Evolutionary conservation across 1,140 invertebrate genomes (phyloP), one percentile per base, ranked within the genome.

Genomic region (Cotesia typhae): DNA sequence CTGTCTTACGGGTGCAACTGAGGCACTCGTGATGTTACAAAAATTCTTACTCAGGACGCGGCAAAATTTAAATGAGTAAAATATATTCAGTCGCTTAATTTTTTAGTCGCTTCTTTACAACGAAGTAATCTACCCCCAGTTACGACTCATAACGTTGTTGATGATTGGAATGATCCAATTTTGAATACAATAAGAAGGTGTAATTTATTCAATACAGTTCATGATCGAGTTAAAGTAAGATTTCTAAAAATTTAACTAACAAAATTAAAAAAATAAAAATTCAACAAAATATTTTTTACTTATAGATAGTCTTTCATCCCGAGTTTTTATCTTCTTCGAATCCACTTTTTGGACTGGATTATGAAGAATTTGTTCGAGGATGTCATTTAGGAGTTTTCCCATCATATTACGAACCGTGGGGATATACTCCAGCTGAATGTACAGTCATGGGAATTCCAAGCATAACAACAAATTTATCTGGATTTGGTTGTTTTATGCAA

Each of bases 371-470:
- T 88, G 98, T 99, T 0, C 89, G 98, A 66, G 98, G 98, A 55
- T 99, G 98, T 81, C 98, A 99, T 88, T 89, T 99, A 71, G 98
- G 98, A 4, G 97, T 99, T 12, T 99, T 99, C 85, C 98, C 98
- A 1, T 99, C 97, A 1, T 99, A 99, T 83, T 99, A 99, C 83
- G 98, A 99, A 85, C 98, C 98, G 0, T 99, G 98, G 98, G 98
- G 98, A 1, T 99, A 99, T 86, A 99, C 98, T 0, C 98, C 98
- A 1, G 98, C 98, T 4, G 98, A 99, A 87, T 99, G 98, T 81
- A 99, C 98, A 0, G 97, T 99, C 4, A 99, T 99, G 98, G 98
- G 98, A 2, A 98, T 99, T 78, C 98, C 98, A 0, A 98, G 95
- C 78, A 91, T 99, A 66, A 98, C 97, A 0, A 99, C 98, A 7